Evolutionary conservation across 2,888 invertebrate species (phyloP).

Genomic region (Sminthurides aquaticus): DNA sequence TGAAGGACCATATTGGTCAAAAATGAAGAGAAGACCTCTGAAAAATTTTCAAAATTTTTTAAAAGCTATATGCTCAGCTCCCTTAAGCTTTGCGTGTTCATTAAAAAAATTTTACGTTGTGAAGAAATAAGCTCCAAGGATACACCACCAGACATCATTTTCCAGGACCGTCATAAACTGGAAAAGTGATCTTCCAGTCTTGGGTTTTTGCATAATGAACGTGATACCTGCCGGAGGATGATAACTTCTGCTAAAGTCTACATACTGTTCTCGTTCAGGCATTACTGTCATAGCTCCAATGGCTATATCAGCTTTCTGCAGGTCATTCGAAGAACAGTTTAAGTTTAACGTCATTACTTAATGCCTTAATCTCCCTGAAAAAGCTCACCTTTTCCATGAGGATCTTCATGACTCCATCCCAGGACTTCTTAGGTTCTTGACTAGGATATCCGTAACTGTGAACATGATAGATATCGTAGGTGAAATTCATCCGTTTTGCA

Average conservation of each 20-base stretch:
- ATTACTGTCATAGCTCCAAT: conserved; percentile 89
- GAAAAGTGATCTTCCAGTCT: conserved; percentile 81
- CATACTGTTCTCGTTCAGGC: conserved; percentile 85
- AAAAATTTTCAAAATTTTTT: conserved; percentile 41
- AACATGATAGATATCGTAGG: conserved; percentile 70
- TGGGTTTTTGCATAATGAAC: conserved; percentile 85
- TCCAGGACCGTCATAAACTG: conserved; percentile 94
- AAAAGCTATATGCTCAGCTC: no score
- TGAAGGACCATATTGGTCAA: conserved; percentile 93
- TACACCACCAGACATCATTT: conserved; percentile 92
- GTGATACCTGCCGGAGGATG: conserved; percentile 69
- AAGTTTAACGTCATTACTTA: neutral
- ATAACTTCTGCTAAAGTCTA: conserved; percentile 95
- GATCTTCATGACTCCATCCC: conserved; percentile 75
- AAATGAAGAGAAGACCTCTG: conserved; percentile 86
- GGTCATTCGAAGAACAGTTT: neutral
- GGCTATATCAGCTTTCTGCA: conserved; percentile 76
- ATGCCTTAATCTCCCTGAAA: neutral
- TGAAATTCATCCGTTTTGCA: conserved; percentile 71
- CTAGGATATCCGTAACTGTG: conserved; percentile 68
- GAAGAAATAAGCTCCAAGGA: conserved; percentile 87
- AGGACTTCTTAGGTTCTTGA: conserved; percentile 58
- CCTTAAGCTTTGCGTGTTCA: no score
- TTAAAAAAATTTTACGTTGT: conserved; percentile 59
- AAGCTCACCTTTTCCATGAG: conserved; percentile 64